Evolutionary conservation across 2,888 invertebrate genomes (phyloP).

Genomic region (Reticulitermes lucifugus): DNA sequence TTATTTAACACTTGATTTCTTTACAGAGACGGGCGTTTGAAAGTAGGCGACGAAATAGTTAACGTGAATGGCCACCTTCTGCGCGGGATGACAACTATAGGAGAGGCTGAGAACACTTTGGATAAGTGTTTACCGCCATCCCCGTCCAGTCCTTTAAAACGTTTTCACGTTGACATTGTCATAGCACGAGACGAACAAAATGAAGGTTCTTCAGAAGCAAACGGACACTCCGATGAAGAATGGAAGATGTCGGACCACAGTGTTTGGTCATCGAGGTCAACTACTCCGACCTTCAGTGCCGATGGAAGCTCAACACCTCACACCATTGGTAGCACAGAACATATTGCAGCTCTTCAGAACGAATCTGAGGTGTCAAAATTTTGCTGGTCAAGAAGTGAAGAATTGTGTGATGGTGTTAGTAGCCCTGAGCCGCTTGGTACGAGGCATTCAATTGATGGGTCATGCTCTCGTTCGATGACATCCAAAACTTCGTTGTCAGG

Average conservation of each 20-base stretch:
- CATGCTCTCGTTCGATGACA: background rate
- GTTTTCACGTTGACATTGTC: slow-evolving; percentile 58
- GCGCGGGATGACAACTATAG: slow-evolving; percentile 60
- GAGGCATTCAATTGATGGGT: slow-evolving; percentile 20
- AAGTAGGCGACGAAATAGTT: slow-evolving; percentile 64
- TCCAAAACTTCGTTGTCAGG: slow-evolving; percentile 10
- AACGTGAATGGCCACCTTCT: slow-evolving; percentile 64
- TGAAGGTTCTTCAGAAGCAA: background rate
- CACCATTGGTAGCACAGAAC: slow-evolving; percentile 14
- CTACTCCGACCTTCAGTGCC: background rate
- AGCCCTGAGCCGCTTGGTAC: background rate
- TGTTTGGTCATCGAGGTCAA: slow-evolving; percentile 19
- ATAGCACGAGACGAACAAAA: slow-evolving; percentile 54
- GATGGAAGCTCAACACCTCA: slow-evolving; percentile 25
- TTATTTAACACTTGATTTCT: background rate
- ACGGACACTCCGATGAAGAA: background rate
- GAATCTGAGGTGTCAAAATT: background rate
- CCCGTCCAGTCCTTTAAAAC: slow-evolving; percentile 51
- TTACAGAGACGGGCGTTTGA: slow-evolving; percentile 61
- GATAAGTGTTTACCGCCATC: slow-evolving; percentile 44
- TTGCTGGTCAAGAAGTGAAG: slow-evolving; percentile 33
- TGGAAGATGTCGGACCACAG: background rate
- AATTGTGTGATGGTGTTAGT: background rate
- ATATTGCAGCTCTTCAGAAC: background rate
- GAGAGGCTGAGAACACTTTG: slow-evolving; percentile 58